A percentile compares a stretch with the other conserved stretches of the same genome.
Evolutionary conservation across 2,113 vertebrate genomes (phyloP).

Genomic region (Lota lota): DNA sequence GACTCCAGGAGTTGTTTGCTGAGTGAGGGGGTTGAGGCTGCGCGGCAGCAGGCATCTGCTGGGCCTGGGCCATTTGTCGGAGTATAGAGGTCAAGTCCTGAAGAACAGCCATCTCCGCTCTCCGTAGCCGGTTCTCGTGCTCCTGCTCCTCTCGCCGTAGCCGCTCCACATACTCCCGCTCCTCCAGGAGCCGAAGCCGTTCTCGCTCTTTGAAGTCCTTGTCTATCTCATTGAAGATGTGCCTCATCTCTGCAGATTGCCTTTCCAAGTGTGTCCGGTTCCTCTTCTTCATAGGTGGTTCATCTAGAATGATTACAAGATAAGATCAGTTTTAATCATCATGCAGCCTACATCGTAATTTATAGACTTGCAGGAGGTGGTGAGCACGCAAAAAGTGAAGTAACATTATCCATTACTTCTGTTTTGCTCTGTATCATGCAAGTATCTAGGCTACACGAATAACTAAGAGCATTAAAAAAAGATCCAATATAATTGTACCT

Average conservation of each 20-base stretch:
- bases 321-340: not conserved
- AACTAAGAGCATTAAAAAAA: too few species aligned
- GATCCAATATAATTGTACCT: too few species aligned
- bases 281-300: not conserved
- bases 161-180: not conserved
- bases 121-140: not conserved
- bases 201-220: conserved; percentile 3
- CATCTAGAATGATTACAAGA: not conserved
- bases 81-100: conserved; percentile 6
- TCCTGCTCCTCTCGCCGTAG: not conserved
- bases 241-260: not conserved
- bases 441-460: too few species aligned
- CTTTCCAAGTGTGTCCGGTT: conserved; percentile 2
- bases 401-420: too few species aligned
- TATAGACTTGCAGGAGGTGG: too few species aligned
- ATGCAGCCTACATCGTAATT: not conserved
- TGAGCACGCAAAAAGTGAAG: too few species aligned
- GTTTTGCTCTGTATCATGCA: too few species aligned
- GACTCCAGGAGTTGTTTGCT: not conserved
- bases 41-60: not conserved
- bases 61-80: not conserved
- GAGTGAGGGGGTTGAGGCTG: not conserved
- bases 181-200: not conserved
- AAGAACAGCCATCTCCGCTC: not conserved
- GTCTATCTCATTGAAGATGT: conserved; percentile 1